Evolutionary conservation across 2,113 vertebrate genomes (phyloP).

Genomic region (Melanotaenia duboulayi): DNA sequence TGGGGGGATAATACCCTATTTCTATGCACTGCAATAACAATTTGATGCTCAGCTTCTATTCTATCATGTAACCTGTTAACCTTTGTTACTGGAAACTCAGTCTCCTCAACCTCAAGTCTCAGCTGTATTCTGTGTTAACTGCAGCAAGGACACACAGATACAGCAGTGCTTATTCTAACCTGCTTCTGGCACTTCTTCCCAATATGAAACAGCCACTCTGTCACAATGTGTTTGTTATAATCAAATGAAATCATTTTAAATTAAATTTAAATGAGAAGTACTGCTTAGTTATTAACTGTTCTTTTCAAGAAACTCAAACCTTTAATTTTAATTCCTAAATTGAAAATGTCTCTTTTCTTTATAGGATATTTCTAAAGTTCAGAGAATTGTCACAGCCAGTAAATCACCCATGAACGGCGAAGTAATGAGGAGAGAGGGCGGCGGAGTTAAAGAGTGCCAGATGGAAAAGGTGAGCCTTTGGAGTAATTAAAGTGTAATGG

Average conservation of each 20-base stretch:
- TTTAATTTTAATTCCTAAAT: conserved; percentile 20
- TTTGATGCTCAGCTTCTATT: too few species aligned
- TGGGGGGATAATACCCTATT: too few species aligned
- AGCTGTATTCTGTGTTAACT: neutral
- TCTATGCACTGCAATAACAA: too few species aligned
- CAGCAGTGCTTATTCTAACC: too few species aligned
- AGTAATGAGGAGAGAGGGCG: conserved; percentile 76
- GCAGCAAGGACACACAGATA: neutral
- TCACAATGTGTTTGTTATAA: neutral
- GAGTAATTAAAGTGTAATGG: conserved; percentile 66
- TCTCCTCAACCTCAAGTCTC: too few species aligned
- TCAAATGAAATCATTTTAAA: conserved; percentile 7
- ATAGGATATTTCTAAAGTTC: conserved; percentile 84
- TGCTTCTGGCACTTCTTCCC: too few species aligned
- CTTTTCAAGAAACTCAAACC: neutral
- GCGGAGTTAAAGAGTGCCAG: conserved; percentile 75
- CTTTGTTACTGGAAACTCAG: too few species aligned
- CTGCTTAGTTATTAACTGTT: conserved; percentile 12
- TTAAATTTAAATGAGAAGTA: neutral
- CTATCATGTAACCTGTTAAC: too few species aligned
- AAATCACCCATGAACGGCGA: conserved; percentile 74
- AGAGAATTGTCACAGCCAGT: conserved; percentile 78
- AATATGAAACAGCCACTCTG: too few species aligned
- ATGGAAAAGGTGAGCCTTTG: conserved; percentile 81
- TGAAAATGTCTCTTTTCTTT: conserved; percentile 20